phyloP scores from a whole-genome alignment of 2,888 invertebrate genomes.

The Folsomia manolachei region DNA sequence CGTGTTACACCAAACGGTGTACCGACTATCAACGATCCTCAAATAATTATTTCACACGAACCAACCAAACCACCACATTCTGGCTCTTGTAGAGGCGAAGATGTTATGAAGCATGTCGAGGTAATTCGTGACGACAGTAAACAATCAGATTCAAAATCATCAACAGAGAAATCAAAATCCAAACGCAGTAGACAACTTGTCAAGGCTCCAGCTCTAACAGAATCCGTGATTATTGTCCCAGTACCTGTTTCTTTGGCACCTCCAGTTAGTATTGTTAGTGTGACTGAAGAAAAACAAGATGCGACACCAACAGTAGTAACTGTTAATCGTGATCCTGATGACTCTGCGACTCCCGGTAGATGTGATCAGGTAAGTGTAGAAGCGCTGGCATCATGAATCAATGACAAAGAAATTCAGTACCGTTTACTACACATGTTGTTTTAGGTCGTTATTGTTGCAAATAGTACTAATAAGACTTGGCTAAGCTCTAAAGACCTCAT shows the following conservation, averaged over 20 bases:
- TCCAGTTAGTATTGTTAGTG: conserved; percentile 45
- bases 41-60: no score
- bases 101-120: no score
- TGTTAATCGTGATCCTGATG: conserved; percentile 33
- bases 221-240: conserved; percentile 46
- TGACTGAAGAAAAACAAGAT: conserved; percentile 45
- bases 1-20: no score
- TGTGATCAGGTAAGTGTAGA: conserved; percentile 40
- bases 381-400: conserved; percentile 1
- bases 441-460: conserved; percentile 72
- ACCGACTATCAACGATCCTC: no score
- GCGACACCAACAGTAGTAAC: conserved; percentile 45
- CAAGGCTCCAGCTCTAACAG: conserved; percentile 15
- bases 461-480: conserved; percentile 70
- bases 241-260: conserved; percentile 46
- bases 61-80: no score
- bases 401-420: not conserved
- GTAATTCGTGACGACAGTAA: no score
- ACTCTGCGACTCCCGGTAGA: conserved; percentile 32
- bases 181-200: not conserved
- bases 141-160: no score
- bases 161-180: no score
- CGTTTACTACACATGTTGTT: no score
- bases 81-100: no score
- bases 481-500: conserved; percentile 53